Evolutionary conservation across 2,113 vertebrate genomes (phyloP).

Genomic region (Porphyrio hochstetteri): DNA sequence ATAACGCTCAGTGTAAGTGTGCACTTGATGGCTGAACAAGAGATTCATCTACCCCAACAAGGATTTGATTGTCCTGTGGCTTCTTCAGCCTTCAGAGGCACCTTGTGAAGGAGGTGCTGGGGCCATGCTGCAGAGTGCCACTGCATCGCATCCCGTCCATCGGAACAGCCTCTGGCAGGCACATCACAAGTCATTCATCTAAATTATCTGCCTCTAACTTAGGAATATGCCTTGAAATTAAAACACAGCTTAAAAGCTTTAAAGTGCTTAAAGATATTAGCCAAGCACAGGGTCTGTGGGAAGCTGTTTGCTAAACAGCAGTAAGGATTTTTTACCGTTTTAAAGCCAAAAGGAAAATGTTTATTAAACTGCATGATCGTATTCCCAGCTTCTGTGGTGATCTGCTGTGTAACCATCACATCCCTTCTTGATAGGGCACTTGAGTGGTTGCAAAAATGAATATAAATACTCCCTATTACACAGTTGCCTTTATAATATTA

Average conservation of each 20-base stretch:
- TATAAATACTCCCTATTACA: neutral
- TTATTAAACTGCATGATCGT: neutral
- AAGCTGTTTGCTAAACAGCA: neutral
- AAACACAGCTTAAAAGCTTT: neutral
- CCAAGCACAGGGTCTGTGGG: too few species aligned
- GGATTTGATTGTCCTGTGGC: neutral
- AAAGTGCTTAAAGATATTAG: neutral
- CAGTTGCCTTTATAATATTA: neutral
- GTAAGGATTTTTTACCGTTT: neutral
- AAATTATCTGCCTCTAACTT: neutral
- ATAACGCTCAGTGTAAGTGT: neutral
- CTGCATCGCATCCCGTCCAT: neutral
- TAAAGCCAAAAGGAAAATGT: neutral
- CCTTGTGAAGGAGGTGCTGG: neutral
- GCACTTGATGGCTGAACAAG: neutral
- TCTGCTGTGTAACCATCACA: neutral
- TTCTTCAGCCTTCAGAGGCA: neutral
- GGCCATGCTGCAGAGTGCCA: too few species aligned
- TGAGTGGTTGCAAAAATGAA: neutral
- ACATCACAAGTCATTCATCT: neutral
- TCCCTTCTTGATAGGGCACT: neutral
- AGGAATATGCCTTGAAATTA: neutral
- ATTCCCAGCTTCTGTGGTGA: neutral
- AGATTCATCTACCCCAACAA: neutral
- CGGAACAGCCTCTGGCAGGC: neutral